Evolutionary conservation across 1,140 invertebrate genomes (phyloP), one percentile per base, ranked within the genome.

Genomic region (Drosophila sucinea): DNA sequence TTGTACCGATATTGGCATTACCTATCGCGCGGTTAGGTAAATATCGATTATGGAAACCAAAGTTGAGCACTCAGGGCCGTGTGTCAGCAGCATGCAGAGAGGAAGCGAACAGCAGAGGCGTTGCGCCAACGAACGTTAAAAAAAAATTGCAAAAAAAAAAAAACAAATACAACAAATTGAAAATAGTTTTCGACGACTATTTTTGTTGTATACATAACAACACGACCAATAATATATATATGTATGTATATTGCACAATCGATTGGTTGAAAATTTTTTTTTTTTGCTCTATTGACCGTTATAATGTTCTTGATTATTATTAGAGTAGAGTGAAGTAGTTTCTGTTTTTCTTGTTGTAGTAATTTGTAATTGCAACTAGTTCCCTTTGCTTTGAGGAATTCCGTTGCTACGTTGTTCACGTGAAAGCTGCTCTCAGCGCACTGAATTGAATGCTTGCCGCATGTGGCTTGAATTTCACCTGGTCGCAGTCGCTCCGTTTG

Each of bases 341-440:
- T 17, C 25, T 25, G 3, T 23, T 47, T 7, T 40, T 10, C 1
- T 41, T 17, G 23, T 51, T 27, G 44, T 51, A 27, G 23, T 38
- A 11, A 10, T 38, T 38, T 38, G 35, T 8, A 2, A 3, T 51
- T 51, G 44, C 11, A 51, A 7, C 17, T 38, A 23, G 23, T 44
- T 73, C 10, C 51, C 51, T 38, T 64, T 44, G 38, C 56, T 67
- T 25, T 5, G 62, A 60, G 67, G 62, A 60, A 63, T 60, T 76
- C 75, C 74, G 78, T 74, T 78, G 65, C 25, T 76, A 90, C 89
- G 89, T 91, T 90, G 89, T 87, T 89, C 74, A 90, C 89, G 85
- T 83, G 89, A 91, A 90, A 91, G 84, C 89, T 81, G 81, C 84
- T 90, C 86, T 83, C 71, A 81, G 69, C 81, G 80, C 74, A 90